Evolutionary conservation across 2,888 invertebrate genomes (phyloP).

Genomic region (Meiosimyza platycephala): DNA sequence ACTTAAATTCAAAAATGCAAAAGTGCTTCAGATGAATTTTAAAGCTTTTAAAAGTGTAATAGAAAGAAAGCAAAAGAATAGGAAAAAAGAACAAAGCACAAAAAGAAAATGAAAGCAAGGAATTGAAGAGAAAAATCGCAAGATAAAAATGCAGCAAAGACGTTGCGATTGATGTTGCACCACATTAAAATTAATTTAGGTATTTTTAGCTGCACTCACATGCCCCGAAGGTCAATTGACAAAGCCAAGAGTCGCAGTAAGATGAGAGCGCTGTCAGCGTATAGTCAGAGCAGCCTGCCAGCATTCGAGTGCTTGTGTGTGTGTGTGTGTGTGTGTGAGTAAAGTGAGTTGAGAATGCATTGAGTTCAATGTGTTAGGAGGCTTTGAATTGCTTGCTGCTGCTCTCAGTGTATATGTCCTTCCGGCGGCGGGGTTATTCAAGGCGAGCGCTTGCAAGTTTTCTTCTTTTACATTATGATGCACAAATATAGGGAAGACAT

Average conservation of each 20-base stretch:
- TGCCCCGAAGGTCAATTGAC: conserved; percentile 17
- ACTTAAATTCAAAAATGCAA: background rate
- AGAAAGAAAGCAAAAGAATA: background rate
- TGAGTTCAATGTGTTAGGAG: too few species aligned
- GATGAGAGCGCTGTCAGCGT: background rate
- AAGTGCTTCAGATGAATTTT: conserved; percentile 5
- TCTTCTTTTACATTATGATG: too few species aligned
- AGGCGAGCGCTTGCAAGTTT: too few species aligned
- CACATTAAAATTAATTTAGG: conserved; percentile 27
- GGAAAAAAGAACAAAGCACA: background rate
- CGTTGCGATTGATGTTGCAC: conserved; percentile 10
- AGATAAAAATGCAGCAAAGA: background rate
- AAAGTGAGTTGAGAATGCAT: too few species aligned
- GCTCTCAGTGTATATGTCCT: too few species aligned
- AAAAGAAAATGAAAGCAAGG: background rate
- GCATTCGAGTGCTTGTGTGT: too few species aligned
- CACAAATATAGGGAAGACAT: too few species aligned
- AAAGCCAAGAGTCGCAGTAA: background rate
- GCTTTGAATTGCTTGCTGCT: too few species aligned
- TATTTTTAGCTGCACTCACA: conserved; percentile 11
- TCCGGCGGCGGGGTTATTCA: too few species aligned
- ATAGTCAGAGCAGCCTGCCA: too few species aligned
- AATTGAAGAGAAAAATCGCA: background rate
- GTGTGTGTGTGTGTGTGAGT: too few species aligned
- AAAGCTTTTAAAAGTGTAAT: background rate